phyloP scores from a whole-genome alignment of 1,140 invertebrate species.

The Drosophila mojavensis region DNA sequence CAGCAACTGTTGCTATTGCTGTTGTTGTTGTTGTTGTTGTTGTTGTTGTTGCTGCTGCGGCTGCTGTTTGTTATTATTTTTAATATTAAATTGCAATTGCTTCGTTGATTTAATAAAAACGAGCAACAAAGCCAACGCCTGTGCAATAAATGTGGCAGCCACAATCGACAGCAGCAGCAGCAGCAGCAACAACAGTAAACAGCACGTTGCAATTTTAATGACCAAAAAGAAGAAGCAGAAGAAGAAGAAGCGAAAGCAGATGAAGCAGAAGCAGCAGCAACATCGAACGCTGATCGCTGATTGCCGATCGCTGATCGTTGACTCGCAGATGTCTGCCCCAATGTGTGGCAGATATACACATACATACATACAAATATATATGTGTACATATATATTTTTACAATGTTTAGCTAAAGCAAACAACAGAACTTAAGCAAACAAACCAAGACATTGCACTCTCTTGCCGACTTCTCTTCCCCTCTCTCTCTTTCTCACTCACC shows the following conservation, averaged over 20 bases:
- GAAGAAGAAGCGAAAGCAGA: not conserved
- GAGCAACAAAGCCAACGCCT: constrained; percentile 69
- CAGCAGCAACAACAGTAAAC: constrained; percentile 69
- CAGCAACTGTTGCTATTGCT: constrained; percentile 6
- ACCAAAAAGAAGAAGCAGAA: constrained; percentile 59
- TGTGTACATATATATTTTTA: constrained; percentile 50
- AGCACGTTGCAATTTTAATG: constrained; percentile 82
- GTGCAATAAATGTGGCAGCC: constrained; percentile 75
- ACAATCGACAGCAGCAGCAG: constrained; percentile 26
- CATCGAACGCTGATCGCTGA: constrained; percentile 59
- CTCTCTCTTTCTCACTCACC: not conserved
- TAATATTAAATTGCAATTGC: constrained; percentile 83
- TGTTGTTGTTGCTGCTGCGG: constrained; percentile 26
- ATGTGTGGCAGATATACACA: constrained; percentile 43
- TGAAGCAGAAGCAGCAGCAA: not conserved
- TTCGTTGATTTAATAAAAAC: constrained; percentile 81
- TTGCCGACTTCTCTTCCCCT: not conserved
- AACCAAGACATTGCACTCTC: constrained; percentile 29
- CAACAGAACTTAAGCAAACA: constrained; percentile 57
- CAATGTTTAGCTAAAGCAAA: constrained; percentile 79
- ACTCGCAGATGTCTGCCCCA: constrained; percentile 61
- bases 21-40: constrained; percentile 16
- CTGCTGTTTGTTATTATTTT: constrained; percentile 83
- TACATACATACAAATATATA: not conserved
- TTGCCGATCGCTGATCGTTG: constrained; percentile 66